Evolutionary conservation across 2,888 invertebrate genomes (phyloP).

Genomic region (Hymenopus coronatus): DNA sequence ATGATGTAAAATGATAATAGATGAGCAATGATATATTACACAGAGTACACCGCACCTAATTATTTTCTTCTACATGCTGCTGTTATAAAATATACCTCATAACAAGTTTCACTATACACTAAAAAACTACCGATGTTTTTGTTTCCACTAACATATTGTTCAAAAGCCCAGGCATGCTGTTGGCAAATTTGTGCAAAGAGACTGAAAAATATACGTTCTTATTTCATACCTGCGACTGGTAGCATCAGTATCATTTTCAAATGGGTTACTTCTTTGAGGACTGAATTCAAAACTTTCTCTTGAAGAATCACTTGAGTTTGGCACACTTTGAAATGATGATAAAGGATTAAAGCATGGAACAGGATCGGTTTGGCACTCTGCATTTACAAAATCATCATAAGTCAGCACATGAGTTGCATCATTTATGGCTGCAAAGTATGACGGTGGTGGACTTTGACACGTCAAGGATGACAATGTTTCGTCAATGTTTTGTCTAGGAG

Average conservation of each 20-base stretch:
- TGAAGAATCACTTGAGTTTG: not conserved
- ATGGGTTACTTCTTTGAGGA: not conserved
- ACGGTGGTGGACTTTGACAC: conserved; percentile 30
- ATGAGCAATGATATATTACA: no score
- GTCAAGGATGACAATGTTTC: conserved; percentile 27
- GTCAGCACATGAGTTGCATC: not conserved
- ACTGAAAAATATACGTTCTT: no score
- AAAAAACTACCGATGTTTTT: no score
- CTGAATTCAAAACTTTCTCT: not conserved
- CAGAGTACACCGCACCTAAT: no score
- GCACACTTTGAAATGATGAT: not conserved
- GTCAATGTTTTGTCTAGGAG: not conserved
- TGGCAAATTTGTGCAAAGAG: no score
- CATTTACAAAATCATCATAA: no score
- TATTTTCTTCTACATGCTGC: no score
- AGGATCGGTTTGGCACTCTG: not conserved
- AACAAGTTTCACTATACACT: no score
- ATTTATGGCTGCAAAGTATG: conserved; percentile 30
- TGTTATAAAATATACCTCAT: no score
- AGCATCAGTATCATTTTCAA: not conserved
- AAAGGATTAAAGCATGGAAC: not conserved
- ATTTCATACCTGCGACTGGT: not conserved
- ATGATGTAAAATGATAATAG: no score
- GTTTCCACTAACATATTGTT: no score
- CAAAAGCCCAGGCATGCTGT: no score